Conservation (phyloP, 2,113 vertebrate species). For the Sinosuthora webbiana region DNA sequence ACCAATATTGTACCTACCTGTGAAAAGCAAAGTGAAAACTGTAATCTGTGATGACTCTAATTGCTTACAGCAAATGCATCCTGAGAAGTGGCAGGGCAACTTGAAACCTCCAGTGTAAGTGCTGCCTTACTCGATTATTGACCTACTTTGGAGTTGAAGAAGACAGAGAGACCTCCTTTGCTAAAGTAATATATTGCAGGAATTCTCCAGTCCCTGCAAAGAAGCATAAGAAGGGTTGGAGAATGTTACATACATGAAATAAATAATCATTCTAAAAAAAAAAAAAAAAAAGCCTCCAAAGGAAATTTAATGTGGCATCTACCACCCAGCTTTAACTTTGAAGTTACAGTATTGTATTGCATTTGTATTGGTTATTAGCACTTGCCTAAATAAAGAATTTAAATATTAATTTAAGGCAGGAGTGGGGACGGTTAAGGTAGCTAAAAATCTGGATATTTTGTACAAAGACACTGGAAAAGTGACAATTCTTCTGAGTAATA, state of each 20-base stretch:
- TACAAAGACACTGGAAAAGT: neutral
- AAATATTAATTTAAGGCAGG: neutral
- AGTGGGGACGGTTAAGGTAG: neutral
- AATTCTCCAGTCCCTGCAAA: neutral
- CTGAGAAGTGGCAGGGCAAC: neutral
- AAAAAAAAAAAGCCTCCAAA: neutral
- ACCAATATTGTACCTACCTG: neutral
- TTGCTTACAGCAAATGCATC: neutral
- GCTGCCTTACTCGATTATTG: neutral
- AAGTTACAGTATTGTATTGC: neutral
- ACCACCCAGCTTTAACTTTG: neutral
- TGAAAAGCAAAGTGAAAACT: constrained; percentile 39
- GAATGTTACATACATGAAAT: neutral
- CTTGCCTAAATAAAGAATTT: neutral
- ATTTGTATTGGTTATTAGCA: neutral
- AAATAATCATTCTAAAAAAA: neutral
- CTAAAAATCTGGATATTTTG: neutral
- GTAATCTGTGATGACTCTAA: neutral
- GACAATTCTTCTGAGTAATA: neutral
- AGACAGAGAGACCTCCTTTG: neutral
- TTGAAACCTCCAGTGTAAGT: neutral
- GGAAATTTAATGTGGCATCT: neutral
- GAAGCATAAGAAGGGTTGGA: neutral
- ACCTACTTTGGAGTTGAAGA: neutral
- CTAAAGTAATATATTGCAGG: neutral